Base-by-base conservation (phyloP, 1,140 invertebrate genomes). In the Drosophila mauritiana region DNA sequence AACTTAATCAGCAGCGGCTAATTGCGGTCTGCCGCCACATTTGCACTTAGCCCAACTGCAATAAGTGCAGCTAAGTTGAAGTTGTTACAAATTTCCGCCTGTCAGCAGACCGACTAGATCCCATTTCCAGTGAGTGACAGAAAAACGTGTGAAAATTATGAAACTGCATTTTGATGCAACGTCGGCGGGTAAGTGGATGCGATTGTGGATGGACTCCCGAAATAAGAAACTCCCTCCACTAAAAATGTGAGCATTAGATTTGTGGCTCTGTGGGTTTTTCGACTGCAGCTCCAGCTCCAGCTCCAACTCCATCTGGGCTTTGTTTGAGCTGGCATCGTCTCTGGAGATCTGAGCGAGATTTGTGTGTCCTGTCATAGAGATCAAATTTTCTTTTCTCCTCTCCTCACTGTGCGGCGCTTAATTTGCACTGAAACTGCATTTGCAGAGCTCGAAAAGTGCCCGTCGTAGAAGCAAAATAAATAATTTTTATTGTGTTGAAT, bases 111-210 rank as follows among this genome's bases (percentile, higher is more conserved):
- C 58, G 25, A 37, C 53, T 62, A 58, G 65, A 69, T 82, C 57
- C 65, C 73, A 78, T 73, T 78, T 67, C 54, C 75, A 67, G 37
- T 39, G 67, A 63, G 62, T 68, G 36, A 34, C 54, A 57, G 67
- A 86, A 86, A 86, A 86, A 86, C 82, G 82, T 86, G 82, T 86
- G 82, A 86, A 86, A 78, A 88, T 86, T 82, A 86, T 86, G 83
- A 86, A 86, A 86, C 58, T 70, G 83, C 75, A 78, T 78, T 86
- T 80, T 80, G 58, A 63, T 80, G 78, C 58, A 69, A 76, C 59
- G 54, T 61, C 58, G 45, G 54, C 15, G 54, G 42, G 42, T 51
- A 53, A 49, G 49, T 68, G 49, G 59, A 56, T 75, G 75, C 70
- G 73, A 58, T 61, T 20, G 61, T 55, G 48, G 5, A 53, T 22